Evolutionary conservation across 2,888 invertebrate species (phyloP).

Genomic region (Cerastoderma edule): DNA sequence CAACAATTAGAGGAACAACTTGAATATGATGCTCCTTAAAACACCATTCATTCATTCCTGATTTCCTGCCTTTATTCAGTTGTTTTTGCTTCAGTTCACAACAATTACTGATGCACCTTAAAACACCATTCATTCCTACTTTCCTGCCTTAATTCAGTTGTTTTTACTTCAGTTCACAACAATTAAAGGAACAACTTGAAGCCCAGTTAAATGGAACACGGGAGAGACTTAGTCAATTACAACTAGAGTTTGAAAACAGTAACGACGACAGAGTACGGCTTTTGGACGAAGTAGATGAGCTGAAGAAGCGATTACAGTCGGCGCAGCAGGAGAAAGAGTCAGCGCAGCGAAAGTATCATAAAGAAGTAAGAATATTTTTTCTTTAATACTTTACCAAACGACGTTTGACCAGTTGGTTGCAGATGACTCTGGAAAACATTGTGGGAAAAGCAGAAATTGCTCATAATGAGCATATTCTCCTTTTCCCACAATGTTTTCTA

Average conservation of each 20-base stretch:
- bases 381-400: too few relatives aligned
- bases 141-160: too few relatives aligned
- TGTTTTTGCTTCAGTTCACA: constrained; percentile 62
- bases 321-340: constrained; percentile 79
- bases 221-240: constrained; percentile 73
- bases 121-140: too few relatives aligned
- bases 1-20: constrained; percentile 73
- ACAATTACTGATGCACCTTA: too few relatives aligned
- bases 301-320: constrained; percentile 72
- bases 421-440: too few relatives aligned
- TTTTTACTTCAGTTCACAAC: constrained; percentile 65
- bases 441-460: too few relatives aligned
- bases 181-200: constrained; percentile 71
- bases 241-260: constrained; percentile 76
- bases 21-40: too few relatives aligned
- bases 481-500: too few relatives aligned
- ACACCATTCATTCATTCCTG: too few relatives aligned
- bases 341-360: constrained; percentile 77
- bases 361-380: constrained; percentile 71
- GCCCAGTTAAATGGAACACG: constrained; percentile 71
- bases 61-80: too few relatives aligned
- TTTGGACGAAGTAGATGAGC: constrained; percentile 75
- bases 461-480: too few relatives aligned
- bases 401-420: too few relatives aligned
- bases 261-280: constrained; percentile 76